phyloP scores from a whole-genome alignment of 2,888 invertebrate genomes.

The Pimpla rufipes region DNA sequence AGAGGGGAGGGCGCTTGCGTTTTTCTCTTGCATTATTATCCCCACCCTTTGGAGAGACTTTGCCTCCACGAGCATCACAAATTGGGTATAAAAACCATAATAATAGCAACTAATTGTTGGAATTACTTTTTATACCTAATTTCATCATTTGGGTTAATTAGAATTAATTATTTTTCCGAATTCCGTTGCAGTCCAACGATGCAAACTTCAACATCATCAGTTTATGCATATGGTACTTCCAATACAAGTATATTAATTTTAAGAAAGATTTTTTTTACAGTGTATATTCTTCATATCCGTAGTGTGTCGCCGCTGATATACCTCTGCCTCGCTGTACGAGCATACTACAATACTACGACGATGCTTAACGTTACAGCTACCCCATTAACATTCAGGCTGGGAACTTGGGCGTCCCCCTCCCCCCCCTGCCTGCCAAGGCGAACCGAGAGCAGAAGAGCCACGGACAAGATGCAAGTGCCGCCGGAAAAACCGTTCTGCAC shows the following conservation, averaged over 20 bases:
- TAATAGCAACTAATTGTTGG: too few species aligned
- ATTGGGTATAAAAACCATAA: too few species aligned
- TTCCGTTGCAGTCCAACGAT: too few species aligned
- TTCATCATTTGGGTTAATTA: too few species aligned
- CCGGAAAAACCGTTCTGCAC: constrained; percentile 41
- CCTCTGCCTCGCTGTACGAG: background rate
- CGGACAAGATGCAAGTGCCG: background rate
- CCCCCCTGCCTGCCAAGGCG: background rate
- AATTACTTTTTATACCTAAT: too few species aligned
- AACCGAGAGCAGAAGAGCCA: constrained; percentile 16
- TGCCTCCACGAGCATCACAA: constrained; percentile 5
- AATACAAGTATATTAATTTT: too few species aligned
- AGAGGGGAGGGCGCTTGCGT: background rate
- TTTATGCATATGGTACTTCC: too few species aligned
- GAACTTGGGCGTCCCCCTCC: constrained; percentile 23
- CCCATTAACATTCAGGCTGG: constrained; percentile 60
- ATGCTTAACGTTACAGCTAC: constrained; percentile 58
- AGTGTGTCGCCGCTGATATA: constrained; percentile 5
- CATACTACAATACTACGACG: constrained; percentile 24
- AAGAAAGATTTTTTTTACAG: too few species aligned
- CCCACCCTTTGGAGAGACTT: background rate
- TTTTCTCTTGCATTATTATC: constrained; percentile 23
- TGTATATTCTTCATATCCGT: background rate
- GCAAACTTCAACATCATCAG: too few species aligned
- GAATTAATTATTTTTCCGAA: too few species aligned